phyloP scores from a whole-genome alignment of 2,888 invertebrate genomes.

The Pristionchus fissidentatus region DNA sequence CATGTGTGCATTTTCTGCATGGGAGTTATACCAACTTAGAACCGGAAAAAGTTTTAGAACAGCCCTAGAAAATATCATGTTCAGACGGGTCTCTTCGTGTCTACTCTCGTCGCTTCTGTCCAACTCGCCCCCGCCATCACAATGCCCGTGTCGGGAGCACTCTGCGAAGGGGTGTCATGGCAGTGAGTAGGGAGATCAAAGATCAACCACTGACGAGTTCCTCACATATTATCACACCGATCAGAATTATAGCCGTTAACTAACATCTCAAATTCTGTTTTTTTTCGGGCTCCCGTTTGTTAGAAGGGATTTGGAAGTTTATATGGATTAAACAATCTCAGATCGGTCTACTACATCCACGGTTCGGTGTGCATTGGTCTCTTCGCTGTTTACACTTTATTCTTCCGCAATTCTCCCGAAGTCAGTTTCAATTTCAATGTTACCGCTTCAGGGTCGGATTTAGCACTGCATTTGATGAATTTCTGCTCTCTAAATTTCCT shows the following conservation, averaged over 20 bases:
- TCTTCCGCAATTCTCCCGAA: constrained; percentile 60
- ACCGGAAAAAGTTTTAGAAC: neutral
- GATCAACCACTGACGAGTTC: neutral
- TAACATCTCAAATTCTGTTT: too few species aligned
- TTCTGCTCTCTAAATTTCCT: too few species aligned
- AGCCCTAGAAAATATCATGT: neutral
- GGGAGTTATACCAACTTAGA: neutral
- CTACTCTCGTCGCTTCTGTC: constrained; percentile 65
- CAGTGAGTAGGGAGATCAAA: constrained; percentile 25
- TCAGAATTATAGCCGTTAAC: neutral
- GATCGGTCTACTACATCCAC: constrained; percentile 64
- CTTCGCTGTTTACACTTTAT: constrained; percentile 56
- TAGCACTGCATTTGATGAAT: neutral
- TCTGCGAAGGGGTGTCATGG: constrained; percentile 50
- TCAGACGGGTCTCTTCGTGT: constrained; percentile 66
- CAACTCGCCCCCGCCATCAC: constrained; percentile 63
- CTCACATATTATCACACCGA: neutral
- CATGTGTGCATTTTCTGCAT: too few species aligned
- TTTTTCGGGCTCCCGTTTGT: too few species aligned
- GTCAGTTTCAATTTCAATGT: neutral
- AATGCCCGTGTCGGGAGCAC: constrained; percentile 54
- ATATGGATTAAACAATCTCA: neutral
- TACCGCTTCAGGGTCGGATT: neutral
- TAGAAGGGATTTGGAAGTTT: too few species aligned
- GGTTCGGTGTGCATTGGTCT: constrained; percentile 57